These are phyloP conservation scores for Epizoanthus illoricatus DNA, from an alignment of 92 coral and sea anemone species.

Conservation along the genomic window DNA sequence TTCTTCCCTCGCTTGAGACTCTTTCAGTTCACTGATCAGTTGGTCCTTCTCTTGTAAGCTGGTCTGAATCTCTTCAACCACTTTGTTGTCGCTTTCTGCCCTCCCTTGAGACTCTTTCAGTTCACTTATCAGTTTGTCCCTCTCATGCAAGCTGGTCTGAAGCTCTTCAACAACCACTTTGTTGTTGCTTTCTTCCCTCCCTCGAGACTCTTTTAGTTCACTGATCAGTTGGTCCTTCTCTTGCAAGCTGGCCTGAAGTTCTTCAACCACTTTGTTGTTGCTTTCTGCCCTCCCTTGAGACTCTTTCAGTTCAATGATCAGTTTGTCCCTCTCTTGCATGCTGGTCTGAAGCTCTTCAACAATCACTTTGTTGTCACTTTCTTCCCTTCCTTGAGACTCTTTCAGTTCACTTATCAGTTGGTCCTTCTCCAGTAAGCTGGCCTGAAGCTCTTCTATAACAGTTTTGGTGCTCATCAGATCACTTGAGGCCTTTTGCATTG, in stretches of 20 bases:
- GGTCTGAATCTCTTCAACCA: slow-evolving; percentile 64
- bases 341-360: slow-evolving; percentile 65
- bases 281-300: too few relatives aligned
- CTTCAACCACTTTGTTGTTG: too few relatives aligned
- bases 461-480: slow-evolving; percentile 71
- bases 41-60: slow-evolving; percentile 75
- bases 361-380: slow-evolving; percentile 52
- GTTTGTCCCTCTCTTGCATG: slow-evolving; percentile 61
- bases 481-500: slow-evolving; percentile 87
- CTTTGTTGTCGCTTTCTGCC: slow-evolving; percentile 50
- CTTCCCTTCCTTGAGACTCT: background rate
- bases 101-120: slow-evolving; percentile 9
- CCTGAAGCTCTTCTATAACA: slow-evolving; percentile 67
- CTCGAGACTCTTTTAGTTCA: slow-evolving; percentile 45
- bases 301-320: background rate
- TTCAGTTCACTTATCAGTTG: slow-evolving; percentile 52
- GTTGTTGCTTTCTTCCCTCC: slow-evolving; percentile 45
- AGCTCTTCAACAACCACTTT: slow-evolving; percentile 50
- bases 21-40: slow-evolving; percentile 52
- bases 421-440: slow-evolving; percentile 74
- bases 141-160: slow-evolving; percentile 2
- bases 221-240: slow-evolving; percentile 66
- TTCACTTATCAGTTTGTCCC: slow-evolving; percentile 18
- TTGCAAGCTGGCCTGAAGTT: slow-evolving; percentile 54
- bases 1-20: background rate